Conservation (phyloP, 2,113 vertebrate genomes). For the Etheostoma cragini region DNA sequence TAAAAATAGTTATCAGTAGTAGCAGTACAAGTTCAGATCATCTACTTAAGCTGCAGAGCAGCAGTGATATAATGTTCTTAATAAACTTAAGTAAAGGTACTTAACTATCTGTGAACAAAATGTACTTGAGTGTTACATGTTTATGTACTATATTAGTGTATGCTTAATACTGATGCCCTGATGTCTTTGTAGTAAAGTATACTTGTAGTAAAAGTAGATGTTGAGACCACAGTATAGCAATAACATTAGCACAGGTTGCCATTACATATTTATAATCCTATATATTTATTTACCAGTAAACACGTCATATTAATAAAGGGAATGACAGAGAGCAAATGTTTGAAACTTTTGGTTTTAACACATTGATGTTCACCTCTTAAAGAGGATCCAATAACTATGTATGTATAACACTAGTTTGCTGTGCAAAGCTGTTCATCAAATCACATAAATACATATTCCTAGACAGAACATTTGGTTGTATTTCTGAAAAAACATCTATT, state of each 20-base stretch:
- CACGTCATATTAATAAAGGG: neutral
- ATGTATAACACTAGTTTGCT: neutral
- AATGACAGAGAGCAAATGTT: neutral
- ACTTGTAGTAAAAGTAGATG: neutral
- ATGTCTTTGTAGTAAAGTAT: neutral
- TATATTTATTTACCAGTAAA: neutral
- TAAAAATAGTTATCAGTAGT: neutral
- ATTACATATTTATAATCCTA: neutral
- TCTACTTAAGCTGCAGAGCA: neutral
- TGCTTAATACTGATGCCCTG: neutral
- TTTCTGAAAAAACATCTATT: slow-evolving; percentile 5
- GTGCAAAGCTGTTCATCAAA: slow-evolving; percentile 7
- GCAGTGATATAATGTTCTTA: neutral
- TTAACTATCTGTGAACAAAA: neutral
- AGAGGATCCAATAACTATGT: neutral
- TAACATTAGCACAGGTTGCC: neutral
- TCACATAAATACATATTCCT: slow-evolving; percentile 17
- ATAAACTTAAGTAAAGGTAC: neutral
- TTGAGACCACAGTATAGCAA: neutral
- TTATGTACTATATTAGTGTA: neutral
- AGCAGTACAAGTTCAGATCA: neutral
- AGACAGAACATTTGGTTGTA: slow-evolving; percentile 12
- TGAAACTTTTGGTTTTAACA: neutral
- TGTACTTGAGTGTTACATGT: neutral
- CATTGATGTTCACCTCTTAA: neutral